Evolutionary conservation across 2,113 vertebrate species (phyloP).

Genomic region (Ophiodon elongatus): DNA sequence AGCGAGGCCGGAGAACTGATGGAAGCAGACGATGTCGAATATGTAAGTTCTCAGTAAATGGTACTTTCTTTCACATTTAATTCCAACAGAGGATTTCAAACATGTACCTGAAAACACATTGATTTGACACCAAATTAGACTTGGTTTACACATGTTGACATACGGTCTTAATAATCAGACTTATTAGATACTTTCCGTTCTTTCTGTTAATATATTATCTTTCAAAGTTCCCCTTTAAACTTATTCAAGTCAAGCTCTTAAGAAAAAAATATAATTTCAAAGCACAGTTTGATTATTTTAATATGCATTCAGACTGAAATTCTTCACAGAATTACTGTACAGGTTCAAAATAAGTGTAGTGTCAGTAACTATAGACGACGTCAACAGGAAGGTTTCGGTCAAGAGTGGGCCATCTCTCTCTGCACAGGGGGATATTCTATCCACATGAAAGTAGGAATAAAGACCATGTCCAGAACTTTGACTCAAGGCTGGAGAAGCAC

Average conservation of each 20-base stretch:
- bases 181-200: neutral
- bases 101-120: neutral
- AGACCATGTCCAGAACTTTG: constrained; percentile 35
- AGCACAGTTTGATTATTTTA: neutral
- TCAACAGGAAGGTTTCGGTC: constrained; percentile 23
- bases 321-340: neutral
- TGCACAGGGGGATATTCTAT: constrained; percentile 36
- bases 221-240: neutral
- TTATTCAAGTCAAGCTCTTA: neutral
- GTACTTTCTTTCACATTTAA: neutral
- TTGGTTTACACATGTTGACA: neutral
- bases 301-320: neutral
- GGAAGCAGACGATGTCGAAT: constrained; percentile 56
- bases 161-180: neutral
- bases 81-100: neutral
- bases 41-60: constrained; percentile 67
- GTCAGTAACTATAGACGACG: constrained; percentile 20
- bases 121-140: neutral
- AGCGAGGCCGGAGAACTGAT: constrained; percentile 70
- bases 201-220: neutral
- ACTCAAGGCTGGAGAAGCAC: constrained; percentile 35
- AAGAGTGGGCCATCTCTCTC: constrained; percentile 31
- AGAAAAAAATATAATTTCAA: neutral
- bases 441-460: constrained; percentile 40
- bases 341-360: constrained; percentile 28